A percentile compares a stretch with the other conserved stretches of the same genome.
These are phyloP conservation scores for Cybosia mesomella DNA, from an alignment of 2,888 invertebrate genomes.

Conservation along the genomic window DNA sequence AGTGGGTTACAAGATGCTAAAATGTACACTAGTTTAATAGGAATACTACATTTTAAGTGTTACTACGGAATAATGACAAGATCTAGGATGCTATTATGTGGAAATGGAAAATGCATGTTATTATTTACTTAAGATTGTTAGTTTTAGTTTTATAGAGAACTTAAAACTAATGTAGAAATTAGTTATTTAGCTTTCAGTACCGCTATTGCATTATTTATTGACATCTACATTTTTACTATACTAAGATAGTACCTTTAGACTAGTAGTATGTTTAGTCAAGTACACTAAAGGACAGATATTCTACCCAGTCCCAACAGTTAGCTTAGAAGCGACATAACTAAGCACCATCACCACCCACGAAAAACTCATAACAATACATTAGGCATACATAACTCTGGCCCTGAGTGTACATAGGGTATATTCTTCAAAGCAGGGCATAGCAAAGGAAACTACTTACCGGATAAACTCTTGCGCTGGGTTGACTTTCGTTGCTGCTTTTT, in stretches of 20 bases:
- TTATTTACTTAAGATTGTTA: constrained; percentile 24
- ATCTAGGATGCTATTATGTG: constrained; percentile 44
- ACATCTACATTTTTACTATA: constrained; percentile 35
- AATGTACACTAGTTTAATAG: constrained; percentile 43
- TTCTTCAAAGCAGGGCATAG: constrained; percentile 72
- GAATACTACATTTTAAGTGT: constrained; percentile 42
- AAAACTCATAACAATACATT: constrained; percentile 16
- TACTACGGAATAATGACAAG: constrained; percentile 43
- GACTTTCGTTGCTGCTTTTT: constrained; percentile 97
- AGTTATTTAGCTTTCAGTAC: constrained; percentile 31
- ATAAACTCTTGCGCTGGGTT: constrained; percentile 90
- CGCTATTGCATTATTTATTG: constrained; percentile 37
- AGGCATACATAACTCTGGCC: constrained; percentile 59
- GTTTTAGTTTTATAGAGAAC: constrained; percentile 24
- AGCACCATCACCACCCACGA: constrained; percentile 53
- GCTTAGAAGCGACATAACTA: constrained; percentile 62
- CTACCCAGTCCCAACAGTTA: constrained; percentile 52
- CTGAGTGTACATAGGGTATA: constrained; percentile 69
- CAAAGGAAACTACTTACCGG: constrained; percentile 91
- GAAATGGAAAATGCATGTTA: constrained; percentile 40
- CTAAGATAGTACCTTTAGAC: constrained; percentile 37
- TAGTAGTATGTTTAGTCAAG: constrained; percentile 53
- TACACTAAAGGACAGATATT: constrained; percentile 71
- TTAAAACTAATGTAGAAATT: constrained; percentile 38
- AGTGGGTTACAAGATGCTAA: constrained; percentile 35